phyloP scores from a whole-genome alignment of 2,113 vertebrate species.

The rabbit (Oryctolagus cuniculus) region mOryCun1.1 NC_091438.1:161865001-161865500 shows the following conservation, averaged over 20 bases:
- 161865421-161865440: fast-evolving
- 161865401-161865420: fast-evolving
- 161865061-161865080: not conserved
- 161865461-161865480: not conserved
- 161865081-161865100: fast-evolving
- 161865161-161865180: too few relatives aligned
- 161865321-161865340: fast-evolving
- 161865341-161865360: too few relatives aligned
- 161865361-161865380: not conserved
- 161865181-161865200: not conserved
- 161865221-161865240: not conserved
- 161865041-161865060: not conserved
- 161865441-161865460: fast-evolving
- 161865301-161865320: too few relatives aligned
- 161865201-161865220: not conserved
- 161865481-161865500: too few relatives aligned
- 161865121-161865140: fast-evolving
- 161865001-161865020: not conserved
- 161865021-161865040: not conserved
- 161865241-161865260: too few relatives aligned
- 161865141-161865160: not conserved
- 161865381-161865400: fast-evolving
- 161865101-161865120: not conserved
- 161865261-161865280: too few relatives aligned
- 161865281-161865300: too few relatives aligned